A percentile compares a stretch with the other conserved stretches of the same genome.
Conservation (phyloP, 2,888 invertebrate species). For the Falcaria lacertinaria region DNA sequence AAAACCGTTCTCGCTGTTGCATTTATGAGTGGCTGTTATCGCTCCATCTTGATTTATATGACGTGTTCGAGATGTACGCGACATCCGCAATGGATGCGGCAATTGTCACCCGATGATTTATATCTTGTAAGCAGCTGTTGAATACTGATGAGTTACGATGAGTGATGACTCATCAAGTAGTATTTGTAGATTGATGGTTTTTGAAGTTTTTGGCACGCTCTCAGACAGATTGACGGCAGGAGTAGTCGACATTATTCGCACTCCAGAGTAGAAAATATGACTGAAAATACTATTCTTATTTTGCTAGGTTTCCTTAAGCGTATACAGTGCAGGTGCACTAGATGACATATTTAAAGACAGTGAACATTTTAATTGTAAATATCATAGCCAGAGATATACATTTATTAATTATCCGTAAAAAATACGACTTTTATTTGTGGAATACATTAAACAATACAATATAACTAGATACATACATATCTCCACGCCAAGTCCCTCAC, state of each 20-base stretch:
- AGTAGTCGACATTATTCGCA: background rate
- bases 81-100: conserved; percentile 29
- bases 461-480: too few relatives aligned
- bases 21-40: conserved; percentile 75
- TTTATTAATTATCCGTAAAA: too few relatives aligned
- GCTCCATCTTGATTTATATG: conserved; percentile 74
- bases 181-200: background rate
- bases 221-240: background rate
- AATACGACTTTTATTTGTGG: too few relatives aligned
- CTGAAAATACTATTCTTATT: background rate
- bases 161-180: background rate
- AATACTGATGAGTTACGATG: conserved; percentile 5
- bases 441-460: too few relatives aligned
- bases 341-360: too few relatives aligned
- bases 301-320: background rate
- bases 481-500: too few relatives aligned
- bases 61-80: conserved; percentile 29
- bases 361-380: too few relatives aligned
- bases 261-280: background rate
- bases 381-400: too few relatives aligned
- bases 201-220: background rate
- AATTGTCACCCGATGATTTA: conserved; percentile 15
- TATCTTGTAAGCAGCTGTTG: conserved; percentile 17
- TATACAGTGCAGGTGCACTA: too few relatives aligned
- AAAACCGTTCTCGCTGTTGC: conserved; percentile 71